phyloP scores from a whole-genome alignment of 2,888 invertebrate genomes.

The Galeruca laticollis region DNA sequence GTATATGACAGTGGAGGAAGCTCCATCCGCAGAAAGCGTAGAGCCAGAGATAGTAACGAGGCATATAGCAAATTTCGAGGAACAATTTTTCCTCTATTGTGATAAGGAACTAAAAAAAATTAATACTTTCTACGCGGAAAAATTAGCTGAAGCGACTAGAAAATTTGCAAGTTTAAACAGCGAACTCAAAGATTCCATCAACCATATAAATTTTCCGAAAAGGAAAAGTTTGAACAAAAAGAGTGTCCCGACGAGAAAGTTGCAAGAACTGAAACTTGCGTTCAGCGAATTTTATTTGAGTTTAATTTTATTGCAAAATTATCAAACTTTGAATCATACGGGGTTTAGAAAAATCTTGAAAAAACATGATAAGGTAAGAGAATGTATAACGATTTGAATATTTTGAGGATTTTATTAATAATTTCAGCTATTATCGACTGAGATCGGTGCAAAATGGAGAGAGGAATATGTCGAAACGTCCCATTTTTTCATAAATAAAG shows the following conservation, averaged over 20 bases:
- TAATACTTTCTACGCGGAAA: conserved; percentile 90
- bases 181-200: conserved; percentile 73
- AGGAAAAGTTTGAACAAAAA: conserved; percentile 56
- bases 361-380: conserved; percentile 85
- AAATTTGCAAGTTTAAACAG: conserved; percentile 81
- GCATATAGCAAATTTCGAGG: conserved; percentile 84
- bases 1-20: conserved; percentile 82
- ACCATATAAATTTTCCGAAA: conserved; percentile 59
- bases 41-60: conserved; percentile 78
- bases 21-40: conserved; percentile 81
- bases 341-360: conserved; percentile 92
- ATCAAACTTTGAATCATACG: conserved; percentile 89
- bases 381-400: background rate
- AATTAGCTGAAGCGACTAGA: conserved; percentile 87
- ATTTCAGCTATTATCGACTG: conserved; percentile 68
- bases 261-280: conserved; percentile 87
- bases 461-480: conserved; percentile 84
- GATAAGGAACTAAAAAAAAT: conserved; percentile 89
- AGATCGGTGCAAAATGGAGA: conserved; percentile 83
- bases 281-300: conserved; percentile 92
- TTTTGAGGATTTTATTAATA: background rate
- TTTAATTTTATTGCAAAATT: conserved; percentile 87
- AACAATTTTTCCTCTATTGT: conserved; percentile 86
- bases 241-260: conserved; percentile 74
- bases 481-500: conserved; percentile 86